Evolutionary conservation across 2,888 invertebrate genomes (phyloP).

Genomic region (Dascillus cervinus): DNA sequence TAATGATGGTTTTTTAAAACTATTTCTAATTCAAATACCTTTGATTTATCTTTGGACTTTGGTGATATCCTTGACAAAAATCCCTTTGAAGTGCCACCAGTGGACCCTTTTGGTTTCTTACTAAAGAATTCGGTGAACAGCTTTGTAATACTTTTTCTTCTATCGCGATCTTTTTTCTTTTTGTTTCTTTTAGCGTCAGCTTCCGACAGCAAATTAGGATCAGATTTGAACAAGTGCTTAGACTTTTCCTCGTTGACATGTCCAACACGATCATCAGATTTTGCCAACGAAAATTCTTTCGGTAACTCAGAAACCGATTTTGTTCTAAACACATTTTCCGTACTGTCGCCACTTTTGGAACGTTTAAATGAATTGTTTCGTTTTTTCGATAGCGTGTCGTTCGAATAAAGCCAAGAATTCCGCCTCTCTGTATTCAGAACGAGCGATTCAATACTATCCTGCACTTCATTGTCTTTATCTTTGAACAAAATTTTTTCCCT

Average conservation of each 20-base stretch:
- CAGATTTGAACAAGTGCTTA: constrained; percentile 35
- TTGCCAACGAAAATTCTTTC: constrained; percentile 10
- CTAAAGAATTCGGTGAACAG: constrained; percentile 77
- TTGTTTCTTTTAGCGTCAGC: constrained; percentile 32
- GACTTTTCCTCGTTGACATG: constrained; percentile 4
- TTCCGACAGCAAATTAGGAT: constrained; percentile 37
- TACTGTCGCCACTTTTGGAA: constrained; percentile 33
- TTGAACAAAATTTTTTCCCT: constrained; percentile 38
- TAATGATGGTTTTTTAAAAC: no score
- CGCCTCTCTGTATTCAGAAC: constrained; percentile 30
- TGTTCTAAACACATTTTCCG: constrained; percentile 20
- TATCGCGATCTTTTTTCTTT: constrained; percentile 55
- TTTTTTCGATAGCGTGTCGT: constrained; percentile 34
- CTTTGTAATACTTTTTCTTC: constrained; percentile 76
- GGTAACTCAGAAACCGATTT: constrained; percentile 34
- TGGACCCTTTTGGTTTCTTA: constrained; percentile 48
- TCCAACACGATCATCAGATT: constrained; percentile 4
- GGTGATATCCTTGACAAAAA: constrained; percentile 53
- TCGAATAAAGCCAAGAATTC: constrained; percentile 33
- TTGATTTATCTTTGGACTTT: constrained; percentile 55
- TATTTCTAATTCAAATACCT: constrained; percentile 42
- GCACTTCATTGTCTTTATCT: constrained; percentile 24
- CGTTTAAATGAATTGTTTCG: constrained; percentile 30
- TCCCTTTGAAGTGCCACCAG: constrained; percentile 36
- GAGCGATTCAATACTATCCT: constrained; percentile 29